Evolutionary conservation across 2,888 invertebrate genomes (phyloP).

Genomic region (Cheilosia grossa): DNA sequence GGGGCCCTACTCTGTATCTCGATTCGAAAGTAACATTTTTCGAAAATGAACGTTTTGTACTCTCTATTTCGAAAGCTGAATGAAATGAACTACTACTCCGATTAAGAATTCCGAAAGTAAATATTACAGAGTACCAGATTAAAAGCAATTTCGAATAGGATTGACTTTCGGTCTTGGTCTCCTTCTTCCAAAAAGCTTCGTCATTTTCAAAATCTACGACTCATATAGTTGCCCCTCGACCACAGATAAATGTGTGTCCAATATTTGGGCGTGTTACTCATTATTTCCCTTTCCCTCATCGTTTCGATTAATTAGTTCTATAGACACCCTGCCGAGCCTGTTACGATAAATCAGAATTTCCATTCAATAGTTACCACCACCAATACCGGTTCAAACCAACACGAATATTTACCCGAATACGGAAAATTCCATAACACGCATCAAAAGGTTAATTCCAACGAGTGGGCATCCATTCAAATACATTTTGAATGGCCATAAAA

Average conservation of each 20-base stretch:
- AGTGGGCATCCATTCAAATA: constrained; percentile 8
- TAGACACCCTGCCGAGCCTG: constrained; percentile 6
- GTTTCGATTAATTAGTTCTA: not conserved
- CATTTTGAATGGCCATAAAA: not conserved
- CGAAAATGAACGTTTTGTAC: too few relatives aligned
- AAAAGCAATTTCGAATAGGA: too few relatives aligned
- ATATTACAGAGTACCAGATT: too few relatives aligned
- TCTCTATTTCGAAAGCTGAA: too few relatives aligned
- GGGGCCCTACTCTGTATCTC: too few relatives aligned
- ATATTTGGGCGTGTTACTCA: not conserved
- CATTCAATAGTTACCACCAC: not conserved
- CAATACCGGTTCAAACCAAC: not conserved
- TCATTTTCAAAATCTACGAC: too few relatives aligned
- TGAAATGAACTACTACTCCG: too few relatives aligned
- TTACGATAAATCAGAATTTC: constrained; percentile 7
- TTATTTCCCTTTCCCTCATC: not conserved
- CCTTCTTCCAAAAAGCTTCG: too few relatives aligned
- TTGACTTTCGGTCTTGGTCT: too few relatives aligned
- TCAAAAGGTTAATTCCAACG: not conserved
- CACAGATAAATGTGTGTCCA: not conserved
- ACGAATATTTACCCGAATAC: not conserved
- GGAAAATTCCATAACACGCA: not conserved
- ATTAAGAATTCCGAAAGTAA: too few relatives aligned
- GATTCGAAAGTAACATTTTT: too few relatives aligned
- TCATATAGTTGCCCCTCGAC: too few relatives aligned